phyloP scores from a whole-genome alignment of 2,113 vertebrate genomes.

The Zosterops japonicus region DNA sequence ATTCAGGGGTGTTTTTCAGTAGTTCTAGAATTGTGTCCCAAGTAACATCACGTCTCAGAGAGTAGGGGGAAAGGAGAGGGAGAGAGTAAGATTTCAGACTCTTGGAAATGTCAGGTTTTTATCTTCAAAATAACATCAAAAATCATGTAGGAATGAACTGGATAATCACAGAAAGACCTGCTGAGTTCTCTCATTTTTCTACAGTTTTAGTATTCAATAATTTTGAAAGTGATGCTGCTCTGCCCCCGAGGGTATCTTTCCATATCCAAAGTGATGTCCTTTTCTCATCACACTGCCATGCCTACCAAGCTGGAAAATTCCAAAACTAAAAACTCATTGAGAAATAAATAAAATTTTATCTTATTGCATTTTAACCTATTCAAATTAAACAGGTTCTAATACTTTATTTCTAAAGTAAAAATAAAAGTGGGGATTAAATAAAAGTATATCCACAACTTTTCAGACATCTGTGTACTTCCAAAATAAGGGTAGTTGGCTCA shows the following conservation, averaged over 20 bases:
- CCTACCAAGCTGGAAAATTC: not conserved
- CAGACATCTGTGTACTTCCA: not conserved
- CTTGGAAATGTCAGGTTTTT: not conserved
- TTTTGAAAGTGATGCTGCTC: not conserved
- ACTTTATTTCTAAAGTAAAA: not conserved
- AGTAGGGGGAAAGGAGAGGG: not conserved
- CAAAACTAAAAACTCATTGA: not conserved
- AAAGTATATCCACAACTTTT: not conserved
- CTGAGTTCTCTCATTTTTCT: not conserved
- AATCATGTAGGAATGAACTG: rapidly evolving
- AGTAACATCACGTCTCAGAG: too few relatives aligned
- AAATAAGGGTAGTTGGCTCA: not conserved
- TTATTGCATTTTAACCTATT: not conserved
- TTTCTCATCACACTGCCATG: not conserved
- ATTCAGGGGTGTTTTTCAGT: not conserved
- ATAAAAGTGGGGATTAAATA: not conserved
- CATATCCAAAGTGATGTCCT: rapidly evolving
- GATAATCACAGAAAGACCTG: not conserved
- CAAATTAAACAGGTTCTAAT: not conserved
- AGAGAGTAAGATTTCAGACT: not conserved
- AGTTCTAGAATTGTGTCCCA: not conserved
- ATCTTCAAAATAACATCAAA: not conserved
- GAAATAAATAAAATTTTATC: not conserved
- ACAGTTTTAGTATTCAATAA: not conserved
- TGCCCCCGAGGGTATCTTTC: not conserved